Evolutionary conservation across 2,888 invertebrate species (phyloP).

Genomic region (Herminia tarsipennalis): DNA sequence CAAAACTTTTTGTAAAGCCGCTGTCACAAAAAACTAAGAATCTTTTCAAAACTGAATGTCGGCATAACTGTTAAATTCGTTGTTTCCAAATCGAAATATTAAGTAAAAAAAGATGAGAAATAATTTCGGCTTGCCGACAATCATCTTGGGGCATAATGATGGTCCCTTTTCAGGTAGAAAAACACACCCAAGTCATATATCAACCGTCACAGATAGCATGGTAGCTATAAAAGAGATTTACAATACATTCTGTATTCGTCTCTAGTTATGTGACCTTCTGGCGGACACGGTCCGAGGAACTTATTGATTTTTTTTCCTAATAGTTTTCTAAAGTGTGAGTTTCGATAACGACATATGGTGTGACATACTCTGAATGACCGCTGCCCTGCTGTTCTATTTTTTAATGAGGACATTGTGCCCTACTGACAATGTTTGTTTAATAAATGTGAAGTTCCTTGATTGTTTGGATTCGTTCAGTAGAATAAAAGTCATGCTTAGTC

Average conservation of each 20-base stretch:
- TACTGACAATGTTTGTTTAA: constrained; percentile 58
- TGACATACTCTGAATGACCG: constrained; percentile 73
- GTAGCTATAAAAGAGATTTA: constrained; percentile 83
- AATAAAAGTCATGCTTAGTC: too few species aligned
- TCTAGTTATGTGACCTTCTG: constrained; percentile 81
- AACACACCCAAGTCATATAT: constrained; percentile 81
- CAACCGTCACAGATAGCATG: constrained; percentile 77
- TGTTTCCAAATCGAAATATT: constrained; percentile 67
- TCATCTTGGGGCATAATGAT: constrained; percentile 78
- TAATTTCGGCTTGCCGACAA: constrained; percentile 80
- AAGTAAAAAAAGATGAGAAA: constrained; percentile 69
- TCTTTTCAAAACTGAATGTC: constrained; percentile 58
- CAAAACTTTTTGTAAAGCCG: constrained; percentile 56
- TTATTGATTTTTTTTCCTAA: constrained; percentile 75
- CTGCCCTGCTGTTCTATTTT: constrained; percentile 62
- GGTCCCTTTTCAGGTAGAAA: constrained; percentile 82
- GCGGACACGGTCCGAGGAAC: constrained; percentile 69
- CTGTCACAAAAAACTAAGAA: constrained; percentile 57
- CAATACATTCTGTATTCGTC: constrained; percentile 78
- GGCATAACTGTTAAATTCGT: constrained; percentile 67
- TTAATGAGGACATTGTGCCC: constrained; percentile 54
- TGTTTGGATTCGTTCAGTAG: too few species aligned
- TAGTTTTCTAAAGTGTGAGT: constrained; percentile 63
- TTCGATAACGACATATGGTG: constrained; percentile 71
- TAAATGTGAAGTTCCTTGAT: constrained; percentile 2